Conservation (phyloP, 2,113 vertebrate species). For the Sorex araneus region DNA sequence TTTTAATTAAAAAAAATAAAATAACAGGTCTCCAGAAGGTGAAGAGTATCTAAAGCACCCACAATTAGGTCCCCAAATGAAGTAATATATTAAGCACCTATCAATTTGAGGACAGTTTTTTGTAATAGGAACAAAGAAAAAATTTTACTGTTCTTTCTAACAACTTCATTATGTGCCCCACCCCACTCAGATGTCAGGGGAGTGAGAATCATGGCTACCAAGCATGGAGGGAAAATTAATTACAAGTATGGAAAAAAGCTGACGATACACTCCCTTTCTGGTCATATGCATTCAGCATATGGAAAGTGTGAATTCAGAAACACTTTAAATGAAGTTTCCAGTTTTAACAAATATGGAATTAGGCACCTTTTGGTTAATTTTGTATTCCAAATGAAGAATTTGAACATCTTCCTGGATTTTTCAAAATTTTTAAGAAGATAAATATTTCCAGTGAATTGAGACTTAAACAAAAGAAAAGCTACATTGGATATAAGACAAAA, state of each 20-base stretch:
- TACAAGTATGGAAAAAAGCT: neutral
- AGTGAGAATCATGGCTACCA: neutral
- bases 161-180: neutral
- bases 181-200: neutral
- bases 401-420: neutral
- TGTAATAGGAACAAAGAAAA: neutral
- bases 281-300: too few species aligned
- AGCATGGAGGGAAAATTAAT: neutral
- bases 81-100: neutral
- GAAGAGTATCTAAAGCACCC: neutral
- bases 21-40: neutral
- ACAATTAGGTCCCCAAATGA: neutral
- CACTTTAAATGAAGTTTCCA: slow-evolving; percentile 8
- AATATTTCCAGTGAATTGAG: slow-evolving; percentile 9
- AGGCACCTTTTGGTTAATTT: neutral
- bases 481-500: neutral
- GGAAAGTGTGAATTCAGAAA: neutral
- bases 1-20: neutral
- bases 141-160: neutral
- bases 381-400: neutral
- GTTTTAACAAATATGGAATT: neutral
- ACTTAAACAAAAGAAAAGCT: neutral
- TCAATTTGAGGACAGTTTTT: neutral
- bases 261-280: too few species aligned
- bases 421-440: neutral